phyloP scores from a whole-genome alignment of 2,113 vertebrate genomes.

The Aviceda subcristata region DNA sequence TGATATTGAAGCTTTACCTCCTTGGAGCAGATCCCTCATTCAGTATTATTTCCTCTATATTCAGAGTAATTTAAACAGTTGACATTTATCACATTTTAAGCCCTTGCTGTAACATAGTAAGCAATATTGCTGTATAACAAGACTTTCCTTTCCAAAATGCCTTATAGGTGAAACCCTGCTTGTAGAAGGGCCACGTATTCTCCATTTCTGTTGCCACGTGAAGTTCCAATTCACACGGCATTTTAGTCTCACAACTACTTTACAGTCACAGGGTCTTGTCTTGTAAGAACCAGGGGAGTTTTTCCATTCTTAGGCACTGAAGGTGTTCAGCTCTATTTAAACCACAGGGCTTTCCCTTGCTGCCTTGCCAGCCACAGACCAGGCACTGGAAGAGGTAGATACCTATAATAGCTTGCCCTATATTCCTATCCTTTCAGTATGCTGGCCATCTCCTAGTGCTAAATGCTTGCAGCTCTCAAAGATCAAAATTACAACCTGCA shows the following conservation, averaged over 20 bases:
- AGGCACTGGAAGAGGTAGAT: background rate
- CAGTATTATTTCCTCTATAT: background rate
- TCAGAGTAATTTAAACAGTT: background rate
- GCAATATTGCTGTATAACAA: background rate
- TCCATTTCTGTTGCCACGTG: background rate
- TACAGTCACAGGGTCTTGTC: background rate
- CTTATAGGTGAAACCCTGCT: background rate
- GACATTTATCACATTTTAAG: background rate
- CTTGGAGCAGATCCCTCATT: background rate
- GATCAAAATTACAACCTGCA: background rate
- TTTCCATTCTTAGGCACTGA: background rate
- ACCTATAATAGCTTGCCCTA: background rate
- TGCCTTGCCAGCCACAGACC: background rate
- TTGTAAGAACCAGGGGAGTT: background rate
- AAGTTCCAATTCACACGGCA: background rate
- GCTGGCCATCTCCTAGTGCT: background rate
- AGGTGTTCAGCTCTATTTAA: background rate
- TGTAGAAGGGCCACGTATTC: background rate
- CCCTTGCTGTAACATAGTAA: background rate
- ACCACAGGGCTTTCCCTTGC: background rate
- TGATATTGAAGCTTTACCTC: background rate
- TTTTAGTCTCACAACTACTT: background rate
- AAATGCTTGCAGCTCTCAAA: background rate
- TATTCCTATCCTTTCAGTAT: background rate
- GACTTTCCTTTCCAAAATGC: background rate